Evolutionary conservation across 2,113 vertebrate species (phyloP).

Genomic region (Heterochromis multidens): DNA sequence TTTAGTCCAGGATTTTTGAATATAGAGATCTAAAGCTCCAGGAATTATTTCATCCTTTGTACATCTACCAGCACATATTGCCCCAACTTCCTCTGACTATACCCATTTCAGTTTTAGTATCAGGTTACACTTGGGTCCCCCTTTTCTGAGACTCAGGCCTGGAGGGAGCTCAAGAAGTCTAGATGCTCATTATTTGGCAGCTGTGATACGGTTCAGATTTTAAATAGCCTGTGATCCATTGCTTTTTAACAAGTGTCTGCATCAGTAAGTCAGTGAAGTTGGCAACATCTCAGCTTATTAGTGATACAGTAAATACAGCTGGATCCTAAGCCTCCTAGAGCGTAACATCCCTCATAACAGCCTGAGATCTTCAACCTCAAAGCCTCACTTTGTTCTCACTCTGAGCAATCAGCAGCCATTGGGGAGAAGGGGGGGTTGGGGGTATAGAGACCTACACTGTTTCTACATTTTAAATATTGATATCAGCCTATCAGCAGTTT

Average conservation of each 20-base stretch:
- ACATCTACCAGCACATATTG: background rate
- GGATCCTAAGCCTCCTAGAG: background rate
- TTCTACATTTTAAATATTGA: slow-evolving; percentile 25
- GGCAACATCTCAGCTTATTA: background rate
- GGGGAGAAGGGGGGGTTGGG: background rate
- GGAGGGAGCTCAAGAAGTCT: background rate
- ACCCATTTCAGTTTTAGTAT: background rate
- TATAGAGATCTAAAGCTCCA: background rate
- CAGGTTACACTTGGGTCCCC: background rate
- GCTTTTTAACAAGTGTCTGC: background rate
- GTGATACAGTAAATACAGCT: background rate
- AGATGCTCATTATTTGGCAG: slow-evolving; percentile 24
- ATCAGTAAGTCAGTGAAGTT: background rate
- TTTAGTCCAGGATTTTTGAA: background rate
- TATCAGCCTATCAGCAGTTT: background rate
- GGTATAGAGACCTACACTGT: background rate
- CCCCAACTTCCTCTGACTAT: background rate
- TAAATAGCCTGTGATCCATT: background rate
- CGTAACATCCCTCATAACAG: background rate
- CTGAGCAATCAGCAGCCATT: background rate
- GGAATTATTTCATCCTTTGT: background rate
- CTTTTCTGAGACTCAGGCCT: background rate
- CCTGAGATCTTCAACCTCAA: slow-evolving; percentile 10
- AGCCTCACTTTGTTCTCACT: background rate
- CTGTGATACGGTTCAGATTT: background rate